Evolutionary conservation across 2,888 invertebrate genomes (phyloP).

Genomic region (Zygogramma bicolorata): DNA sequence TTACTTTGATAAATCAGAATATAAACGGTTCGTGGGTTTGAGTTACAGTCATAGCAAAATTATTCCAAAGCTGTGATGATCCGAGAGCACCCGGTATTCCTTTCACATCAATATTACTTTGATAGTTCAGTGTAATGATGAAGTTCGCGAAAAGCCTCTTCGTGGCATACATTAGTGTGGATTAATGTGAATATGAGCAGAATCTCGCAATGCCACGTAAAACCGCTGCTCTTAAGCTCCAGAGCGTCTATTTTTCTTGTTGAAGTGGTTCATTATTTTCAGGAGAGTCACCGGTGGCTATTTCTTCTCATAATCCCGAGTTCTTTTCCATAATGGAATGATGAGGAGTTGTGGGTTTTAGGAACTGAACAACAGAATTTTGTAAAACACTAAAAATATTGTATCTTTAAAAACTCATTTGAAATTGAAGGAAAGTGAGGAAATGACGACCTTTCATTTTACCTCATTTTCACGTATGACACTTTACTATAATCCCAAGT

Average conservation of each 20-base stretch:
- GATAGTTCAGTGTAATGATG: constrained; percentile 32
- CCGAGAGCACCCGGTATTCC: too few species aligned
- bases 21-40: too few species aligned
- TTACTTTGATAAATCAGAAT: too few species aligned
- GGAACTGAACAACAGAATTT: background rate
- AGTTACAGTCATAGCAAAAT: too few species aligned
- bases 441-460: too few species aligned
- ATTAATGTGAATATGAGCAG: constrained; percentile 31
- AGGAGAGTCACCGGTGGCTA: background rate
- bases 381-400: too few species aligned
- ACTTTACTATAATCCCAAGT: too few species aligned
- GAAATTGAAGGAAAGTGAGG: too few species aligned
- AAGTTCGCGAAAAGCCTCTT: constrained; percentile 25
- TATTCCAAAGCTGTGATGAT: too few species aligned
- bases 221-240: background rate
- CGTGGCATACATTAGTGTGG: constrained; percentile 34
- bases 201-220: constrained; percentile 8
- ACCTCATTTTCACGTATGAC: too few species aligned
- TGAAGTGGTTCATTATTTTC: constrained; percentile 11
- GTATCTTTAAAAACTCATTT: too few species aligned
- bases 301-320: background rate
- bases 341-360: background rate
- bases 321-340: background rate
- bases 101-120: constrained; percentile 33
- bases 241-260: background rate